Evolutionary conservation across 2,888 invertebrate genomes (phyloP).

Genomic region (Caenorhabditis sp.): DNA sequence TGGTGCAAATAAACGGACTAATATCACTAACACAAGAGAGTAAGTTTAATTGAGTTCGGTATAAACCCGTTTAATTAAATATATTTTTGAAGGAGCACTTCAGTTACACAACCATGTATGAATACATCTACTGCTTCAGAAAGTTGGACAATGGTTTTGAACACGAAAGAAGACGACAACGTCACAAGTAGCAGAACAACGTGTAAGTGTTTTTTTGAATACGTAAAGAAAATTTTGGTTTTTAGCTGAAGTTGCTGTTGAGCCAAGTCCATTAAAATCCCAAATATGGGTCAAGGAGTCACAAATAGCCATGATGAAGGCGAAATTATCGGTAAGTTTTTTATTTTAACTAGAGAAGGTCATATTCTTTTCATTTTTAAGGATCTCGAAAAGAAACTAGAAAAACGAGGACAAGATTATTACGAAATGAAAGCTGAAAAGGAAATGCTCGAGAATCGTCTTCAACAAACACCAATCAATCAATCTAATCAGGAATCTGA

Average conservation of each 20-base stretch:
- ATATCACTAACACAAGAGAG: background rate
- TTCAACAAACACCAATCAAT: slow-evolving; percentile 22
- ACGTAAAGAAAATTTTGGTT: background rate
- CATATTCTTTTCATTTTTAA: slow-evolving; percentile 11
- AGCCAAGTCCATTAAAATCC: slow-evolving; percentile 29
- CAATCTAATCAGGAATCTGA: slow-evolving; percentile 22
- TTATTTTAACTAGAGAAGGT: too few species aligned
- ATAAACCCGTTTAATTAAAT: background rate
- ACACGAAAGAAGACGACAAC: slow-evolving; percentile 28
- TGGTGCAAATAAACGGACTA: slow-evolving; percentile 7
- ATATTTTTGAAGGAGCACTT: slow-evolving; percentile 5
- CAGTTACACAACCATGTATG: slow-evolving; percentile 19
- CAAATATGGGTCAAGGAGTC: slow-evolving; percentile 56
- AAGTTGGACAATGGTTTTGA: slow-evolving; percentile 36
- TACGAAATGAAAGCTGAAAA: slow-evolving; percentile 54
- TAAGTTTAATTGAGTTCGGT: background rate
- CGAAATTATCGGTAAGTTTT: slow-evolving; percentile 33
- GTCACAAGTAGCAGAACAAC: slow-evolving; percentile 22
- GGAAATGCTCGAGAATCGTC: slow-evolving; percentile 69
- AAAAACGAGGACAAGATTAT: slow-evolving; percentile 48
- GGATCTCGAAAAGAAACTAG: slow-evolving; percentile 49
- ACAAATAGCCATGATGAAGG: slow-evolving; percentile 47
- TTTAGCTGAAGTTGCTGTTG: slow-evolving; percentile 23
- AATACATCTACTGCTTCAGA: slow-evolving; percentile 21
- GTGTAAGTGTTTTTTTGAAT: slow-evolving; percentile 11